Evolutionary conservation across 2,888 invertebrate species (phyloP), one percentile per base, ranked within the genome.

Genomic region (Danaus chrysippus): DNA sequence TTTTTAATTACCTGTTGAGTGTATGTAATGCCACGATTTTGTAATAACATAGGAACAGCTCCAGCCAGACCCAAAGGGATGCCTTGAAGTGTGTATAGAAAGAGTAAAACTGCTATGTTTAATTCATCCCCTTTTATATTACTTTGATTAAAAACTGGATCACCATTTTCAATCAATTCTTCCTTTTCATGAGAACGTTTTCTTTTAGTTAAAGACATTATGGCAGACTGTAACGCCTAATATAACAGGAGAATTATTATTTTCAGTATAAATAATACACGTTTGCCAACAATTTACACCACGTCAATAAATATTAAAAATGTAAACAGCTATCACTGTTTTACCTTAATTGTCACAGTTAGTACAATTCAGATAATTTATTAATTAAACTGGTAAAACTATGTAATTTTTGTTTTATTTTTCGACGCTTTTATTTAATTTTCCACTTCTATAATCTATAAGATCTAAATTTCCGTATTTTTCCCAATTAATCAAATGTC

Each of bases 41-140:
- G 97, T 61, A 99, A 91, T 59, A 99, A 92, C 96, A 99, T 97
- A 0, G 99, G 99, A 71, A 99, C 95, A 41, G 98, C 97, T 17
- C 96, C 95, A 52, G 97, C 97, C 41, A 99, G 87, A 0, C 99
- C 99, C 3, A 99, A 88, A 0, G 99, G 99, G 81, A 97, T 96
- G 8, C 99, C 99, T 92, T 98, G 97, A 19, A 99, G 92, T 52
- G 99, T 93, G 81, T 99, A 99, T 5, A 99, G 92, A 82, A 99
- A 97, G 69, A 98, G 92, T 56, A 99, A 91, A 64, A 99, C 92
- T 12, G 95, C 93, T 71, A 99, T 96, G 79, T 97, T 98, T 58
- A 92, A 81, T 74, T 93, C 93, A 84, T 97, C 97, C 12, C 96
- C 96, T 74, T 92, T 93, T 65, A 94, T 88, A 71, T 93, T 92